These are phyloP conservation scores for Indicator indicator DNA, from an alignment of 2,113 vertebrate species.

Conservation along the genomic window DNA sequence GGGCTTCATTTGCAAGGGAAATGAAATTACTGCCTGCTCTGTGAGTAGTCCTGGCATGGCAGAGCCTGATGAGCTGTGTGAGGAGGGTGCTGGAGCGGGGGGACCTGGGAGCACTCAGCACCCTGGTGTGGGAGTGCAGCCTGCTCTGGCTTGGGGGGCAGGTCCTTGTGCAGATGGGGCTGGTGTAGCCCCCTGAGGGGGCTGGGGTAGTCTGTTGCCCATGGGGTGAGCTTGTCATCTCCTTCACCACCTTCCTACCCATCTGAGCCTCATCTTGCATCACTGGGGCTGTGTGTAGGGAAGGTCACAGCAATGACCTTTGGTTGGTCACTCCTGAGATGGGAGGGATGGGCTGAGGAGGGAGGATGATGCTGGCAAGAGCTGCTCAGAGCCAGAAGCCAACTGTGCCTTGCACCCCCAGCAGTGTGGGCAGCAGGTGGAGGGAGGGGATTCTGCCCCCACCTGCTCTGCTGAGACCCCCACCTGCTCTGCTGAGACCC, in stretches of 20 bases:
- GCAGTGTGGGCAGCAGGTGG: no score
- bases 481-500: no score
- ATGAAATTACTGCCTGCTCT: constrained; percentile 44
- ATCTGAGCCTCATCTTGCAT: accelerated
- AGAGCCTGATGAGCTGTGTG: constrained; percentile 31
- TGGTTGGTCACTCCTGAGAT: background rate
- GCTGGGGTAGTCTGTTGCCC: background rate
- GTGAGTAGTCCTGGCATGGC: background rate
- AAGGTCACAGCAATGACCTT: accelerated
- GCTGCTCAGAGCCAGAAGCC: background rate
- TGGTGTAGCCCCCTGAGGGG: background rate
- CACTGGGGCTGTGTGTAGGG: background rate
- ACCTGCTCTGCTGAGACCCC: no score
- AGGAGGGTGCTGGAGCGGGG: background rate
- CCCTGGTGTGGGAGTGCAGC: accelerated
- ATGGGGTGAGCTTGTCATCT: background rate
- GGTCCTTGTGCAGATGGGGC: accelerated
- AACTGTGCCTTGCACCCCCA: no score
- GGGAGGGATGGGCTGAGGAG: background rate
- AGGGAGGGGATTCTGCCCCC: no score
- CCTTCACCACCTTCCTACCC: accelerated
- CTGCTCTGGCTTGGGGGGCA: accelerated
- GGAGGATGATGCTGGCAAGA: background rate
- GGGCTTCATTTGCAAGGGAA: constrained; percentile 75
- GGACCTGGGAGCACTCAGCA: background rate